phyloP scores from a whole-genome alignment of 2,888 invertebrate genomes.

The Ormia ochracea region DNA sequence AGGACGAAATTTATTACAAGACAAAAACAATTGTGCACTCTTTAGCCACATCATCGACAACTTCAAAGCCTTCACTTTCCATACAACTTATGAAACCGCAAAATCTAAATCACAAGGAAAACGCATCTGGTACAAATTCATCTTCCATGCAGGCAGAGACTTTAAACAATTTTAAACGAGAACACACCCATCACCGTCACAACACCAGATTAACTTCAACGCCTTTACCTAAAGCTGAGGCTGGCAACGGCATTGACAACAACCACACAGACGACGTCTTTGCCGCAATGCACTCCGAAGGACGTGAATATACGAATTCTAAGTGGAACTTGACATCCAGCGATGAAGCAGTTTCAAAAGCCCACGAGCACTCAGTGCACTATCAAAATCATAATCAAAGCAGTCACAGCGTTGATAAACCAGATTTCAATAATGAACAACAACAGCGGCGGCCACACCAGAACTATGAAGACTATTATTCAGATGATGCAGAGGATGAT shows the following conservation, averaged over 20 bases:
- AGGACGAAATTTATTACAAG: constrained; percentile 42
- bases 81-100: constrained; percentile 22
- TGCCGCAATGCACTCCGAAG: constrained; percentile 11
- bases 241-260: constrained; percentile 31
- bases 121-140: constrained; percentile 18
- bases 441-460: background rate
- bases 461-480: constrained; percentile 56
- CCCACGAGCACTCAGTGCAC: constrained; percentile 27
- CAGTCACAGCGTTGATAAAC: constrained; percentile 25
- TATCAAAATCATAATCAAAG: constrained; percentile 10
- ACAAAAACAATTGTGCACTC: constrained; percentile 13
- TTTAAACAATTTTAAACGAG: constrained; percentile 21
- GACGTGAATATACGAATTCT: constrained; percentile 30
- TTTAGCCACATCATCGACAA: constrained; percentile 17
- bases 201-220: constrained; percentile 43
- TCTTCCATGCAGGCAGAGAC: constrained; percentile 9
- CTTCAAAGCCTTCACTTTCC: constrained; percentile 34
- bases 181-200: constrained; percentile 28
- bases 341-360: background rate
- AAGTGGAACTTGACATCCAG: constrained; percentile 45
- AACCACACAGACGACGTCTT: constrained; percentile 10
- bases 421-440: constrained; percentile 37
- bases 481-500: constrained; percentile 28
- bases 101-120: background rate
- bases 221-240: constrained; percentile 28